These are phyloP conservation scores for Tribolium freemani DNA, from an alignment of 2,888 invertebrate genomes.

Conservation along the genomic window DNA sequence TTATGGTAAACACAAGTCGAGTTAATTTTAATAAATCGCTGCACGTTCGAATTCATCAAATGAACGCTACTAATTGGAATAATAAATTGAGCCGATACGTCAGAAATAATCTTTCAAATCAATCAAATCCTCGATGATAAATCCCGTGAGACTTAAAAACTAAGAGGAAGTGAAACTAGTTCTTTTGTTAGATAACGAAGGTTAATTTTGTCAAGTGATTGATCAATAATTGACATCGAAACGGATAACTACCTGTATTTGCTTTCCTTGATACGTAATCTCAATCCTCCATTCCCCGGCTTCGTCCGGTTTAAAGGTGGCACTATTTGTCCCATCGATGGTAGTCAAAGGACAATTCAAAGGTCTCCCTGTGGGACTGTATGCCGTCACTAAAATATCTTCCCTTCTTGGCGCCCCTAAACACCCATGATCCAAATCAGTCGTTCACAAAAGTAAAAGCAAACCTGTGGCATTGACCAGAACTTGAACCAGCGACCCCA, in stretches of 20 bases:
- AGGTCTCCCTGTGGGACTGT: conserved; percentile 89
- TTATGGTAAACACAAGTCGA: background rate
- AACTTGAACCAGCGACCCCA: conserved; percentile 96
- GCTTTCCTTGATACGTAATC: conserved; percentile 95
- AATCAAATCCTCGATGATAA: background rate
- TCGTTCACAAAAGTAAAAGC: background rate
- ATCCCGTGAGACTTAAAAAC: background rate
- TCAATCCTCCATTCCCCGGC: conserved; percentile 98
- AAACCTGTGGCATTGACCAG: conserved; percentile 87
- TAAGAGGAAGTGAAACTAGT: conserved; percentile 1
- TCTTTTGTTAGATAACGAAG: background rate
- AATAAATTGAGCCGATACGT: background rate
- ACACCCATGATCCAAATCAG: background rate
- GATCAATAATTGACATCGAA: conserved; percentile 6
- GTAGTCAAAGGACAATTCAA: conserved; percentile 87
- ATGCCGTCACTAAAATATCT: conserved; percentile 93
- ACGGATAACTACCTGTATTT: conserved; percentile 77
- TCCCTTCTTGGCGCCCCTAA: conserved; percentile 82
- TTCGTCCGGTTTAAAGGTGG: conserved; percentile 97
- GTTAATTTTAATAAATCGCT: background rate
- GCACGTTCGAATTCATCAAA: background rate
- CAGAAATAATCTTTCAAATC: background rate
- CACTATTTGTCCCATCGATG: conserved; percentile 91
- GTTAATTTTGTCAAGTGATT: background rate
- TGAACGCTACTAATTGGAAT: background rate